These are phyloP conservation scores for Notamacropus eugenii DNA, from an alignment of 2,797 vertebrate species.

Conservation along the genomic window DNA sequence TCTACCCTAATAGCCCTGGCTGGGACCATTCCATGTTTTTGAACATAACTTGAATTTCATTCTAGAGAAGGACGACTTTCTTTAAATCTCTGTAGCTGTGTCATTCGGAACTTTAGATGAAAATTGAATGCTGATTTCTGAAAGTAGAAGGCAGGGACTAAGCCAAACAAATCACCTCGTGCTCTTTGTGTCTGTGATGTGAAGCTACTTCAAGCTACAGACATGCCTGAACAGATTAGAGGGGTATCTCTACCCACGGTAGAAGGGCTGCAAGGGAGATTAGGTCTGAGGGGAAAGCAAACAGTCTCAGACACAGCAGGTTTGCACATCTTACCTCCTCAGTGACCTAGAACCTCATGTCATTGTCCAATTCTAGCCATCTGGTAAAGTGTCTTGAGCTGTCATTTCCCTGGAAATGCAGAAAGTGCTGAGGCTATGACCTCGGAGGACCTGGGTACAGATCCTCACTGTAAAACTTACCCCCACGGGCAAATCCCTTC, in stretches of 20 bases:
- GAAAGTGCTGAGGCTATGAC: background rate
- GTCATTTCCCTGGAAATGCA: slow-evolving; percentile 64
- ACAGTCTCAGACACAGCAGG: slow-evolving; percentile 61
- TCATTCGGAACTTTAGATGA: slow-evolving; percentile 52
- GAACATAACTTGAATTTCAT: slow-evolving; percentile 46
- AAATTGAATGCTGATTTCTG: slow-evolving; percentile 33
- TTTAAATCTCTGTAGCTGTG: slow-evolving; percentile 12
- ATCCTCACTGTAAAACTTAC: too few species aligned
- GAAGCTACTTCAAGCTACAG: slow-evolving; percentile 32
- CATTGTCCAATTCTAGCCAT: slow-evolving; percentile 68
- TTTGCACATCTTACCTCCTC: slow-evolving; percentile 69
- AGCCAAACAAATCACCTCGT: slow-evolving; percentile 23
- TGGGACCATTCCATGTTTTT: slow-evolving; percentile 24
- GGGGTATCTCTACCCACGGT: slow-evolving; percentile 43
- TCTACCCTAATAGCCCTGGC: background rate
- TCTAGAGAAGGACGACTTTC: slow-evolving; percentile 15
- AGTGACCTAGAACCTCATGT: slow-evolving; percentile 34
- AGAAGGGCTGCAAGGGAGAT: slow-evolving; percentile 47
- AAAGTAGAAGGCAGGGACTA: slow-evolving; percentile 8
- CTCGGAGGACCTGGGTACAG: background rate
- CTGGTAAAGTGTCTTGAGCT: slow-evolving; percentile 58
- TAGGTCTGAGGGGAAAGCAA: slow-evolving; percentile 57
- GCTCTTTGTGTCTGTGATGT: background rate
- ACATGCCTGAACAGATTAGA: slow-evolving; percentile 60
- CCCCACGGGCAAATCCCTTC: background rate